Conservation (phyloP, 2,888 invertebrate genomes). For the Eremobia ochroleuca region DNA sequence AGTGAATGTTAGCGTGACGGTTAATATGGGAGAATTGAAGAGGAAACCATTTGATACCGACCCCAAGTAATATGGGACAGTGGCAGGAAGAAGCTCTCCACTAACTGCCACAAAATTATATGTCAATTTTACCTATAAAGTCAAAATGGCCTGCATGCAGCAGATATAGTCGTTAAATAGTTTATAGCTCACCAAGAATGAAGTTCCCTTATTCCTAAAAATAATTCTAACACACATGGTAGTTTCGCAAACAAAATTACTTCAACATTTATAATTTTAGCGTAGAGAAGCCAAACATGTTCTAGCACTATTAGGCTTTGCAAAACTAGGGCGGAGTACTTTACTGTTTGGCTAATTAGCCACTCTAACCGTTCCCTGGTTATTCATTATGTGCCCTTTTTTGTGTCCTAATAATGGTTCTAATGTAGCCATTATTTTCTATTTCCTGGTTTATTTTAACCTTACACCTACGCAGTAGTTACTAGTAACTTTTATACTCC, state of each 20-base stretch:
- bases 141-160: background rate
- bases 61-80: too few relatives aligned
- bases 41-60: background rate
- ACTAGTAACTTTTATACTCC: background rate
- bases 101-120: background rate
- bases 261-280: conserved; percentile 27
- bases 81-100: too few relatives aligned
- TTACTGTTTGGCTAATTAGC: conserved; percentile 26
- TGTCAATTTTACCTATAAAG: background rate
- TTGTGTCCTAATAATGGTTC: background rate
- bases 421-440: background rate
- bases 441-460: conserved; percentile 1
- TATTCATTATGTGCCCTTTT: background rate
- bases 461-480: background rate
- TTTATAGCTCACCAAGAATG: background rate
- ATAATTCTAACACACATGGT: background rate
- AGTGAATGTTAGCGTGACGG: background rate
- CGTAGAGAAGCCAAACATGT: conserved; percentile 25
- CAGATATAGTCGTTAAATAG: too few relatives aligned
- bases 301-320: conserved; percentile 22
- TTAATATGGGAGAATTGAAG: background rate
- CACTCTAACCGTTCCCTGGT: conserved; percentile 14
- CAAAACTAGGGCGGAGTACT: conserved; percentile 25
- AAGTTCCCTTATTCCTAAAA: background rate
- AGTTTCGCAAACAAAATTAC: background rate